Conservation (phyloP, 2,113 vertebrate genomes). For the Pelvicachromis taeniatus region DNA sequence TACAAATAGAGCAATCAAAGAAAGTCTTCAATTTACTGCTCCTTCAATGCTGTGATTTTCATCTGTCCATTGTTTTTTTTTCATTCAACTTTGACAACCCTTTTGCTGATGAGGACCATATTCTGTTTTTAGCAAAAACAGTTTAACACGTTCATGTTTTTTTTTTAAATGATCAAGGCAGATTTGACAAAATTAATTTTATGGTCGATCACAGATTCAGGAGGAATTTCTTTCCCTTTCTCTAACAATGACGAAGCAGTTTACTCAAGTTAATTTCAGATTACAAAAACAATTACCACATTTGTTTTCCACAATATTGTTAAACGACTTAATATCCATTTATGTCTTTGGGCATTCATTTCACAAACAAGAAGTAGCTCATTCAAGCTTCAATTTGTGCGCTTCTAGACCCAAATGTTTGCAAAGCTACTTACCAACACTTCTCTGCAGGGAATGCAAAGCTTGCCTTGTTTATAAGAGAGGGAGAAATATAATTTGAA, state of each 20-base stretch:
- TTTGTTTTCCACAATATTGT: slow-evolving; percentile 45
- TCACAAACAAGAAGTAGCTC: slow-evolving; percentile 41
- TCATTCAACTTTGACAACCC: neutral
- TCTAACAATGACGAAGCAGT: slow-evolving; percentile 1
- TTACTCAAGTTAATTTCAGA: slow-evolving; percentile 38
- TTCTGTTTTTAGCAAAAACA: neutral
- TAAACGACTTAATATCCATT: slow-evolving; percentile 54
- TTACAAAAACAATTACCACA: slow-evolving; percentile 48
- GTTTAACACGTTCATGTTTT: neutral
- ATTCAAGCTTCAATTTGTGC: slow-evolving; percentile 50
- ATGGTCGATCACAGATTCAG: neutral
- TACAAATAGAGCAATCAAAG: slow-evolving; percentile 27
- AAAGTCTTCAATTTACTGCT: slow-evolving; percentile 8
- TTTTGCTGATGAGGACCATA: neutral
- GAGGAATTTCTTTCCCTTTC: neutral
- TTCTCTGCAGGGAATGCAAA: slow-evolving; percentile 51
- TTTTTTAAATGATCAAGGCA: neutral
- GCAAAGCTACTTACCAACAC: slow-evolving; percentile 63
- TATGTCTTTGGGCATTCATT: slow-evolving; percentile 50
- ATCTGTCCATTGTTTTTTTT: neutral
- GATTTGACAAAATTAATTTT: neutral
- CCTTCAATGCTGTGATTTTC: neutral
- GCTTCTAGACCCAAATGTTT: slow-evolving; percentile 58
- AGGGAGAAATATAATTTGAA: slow-evolving; percentile 64
- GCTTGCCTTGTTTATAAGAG: slow-evolving; percentile 56